Conservation (phyloP, 1,140 invertebrate species). For the Gonioctena quinquepunctata region DNA sequence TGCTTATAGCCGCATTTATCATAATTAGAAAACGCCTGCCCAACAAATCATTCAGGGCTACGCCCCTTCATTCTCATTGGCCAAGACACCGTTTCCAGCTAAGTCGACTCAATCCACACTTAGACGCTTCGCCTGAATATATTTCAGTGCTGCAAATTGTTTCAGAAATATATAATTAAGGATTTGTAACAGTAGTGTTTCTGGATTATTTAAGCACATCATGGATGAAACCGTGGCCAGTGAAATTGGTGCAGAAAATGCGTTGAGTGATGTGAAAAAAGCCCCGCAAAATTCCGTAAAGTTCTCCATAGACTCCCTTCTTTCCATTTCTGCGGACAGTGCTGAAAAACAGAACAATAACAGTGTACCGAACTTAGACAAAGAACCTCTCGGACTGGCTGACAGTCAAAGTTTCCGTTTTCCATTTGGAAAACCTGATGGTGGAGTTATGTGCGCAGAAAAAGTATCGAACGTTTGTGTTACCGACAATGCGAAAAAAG, state of each 20-base stretch:
- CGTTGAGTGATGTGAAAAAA: neutral
- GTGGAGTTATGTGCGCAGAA: neutral
- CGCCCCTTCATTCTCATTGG: slow-evolving; percentile 21
- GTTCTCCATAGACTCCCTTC: slow-evolving; percentile 34
- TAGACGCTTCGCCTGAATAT: neutral
- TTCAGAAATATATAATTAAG: neutral
- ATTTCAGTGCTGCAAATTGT: neutral
- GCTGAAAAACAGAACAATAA: neutral
- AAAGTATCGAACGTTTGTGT: neutral
- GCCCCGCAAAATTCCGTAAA: slow-evolving; percentile 21
- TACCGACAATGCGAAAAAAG: neutral
- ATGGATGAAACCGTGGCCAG: too few species aligned
- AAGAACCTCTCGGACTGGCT: neutral
- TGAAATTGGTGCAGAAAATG: too few species aligned
- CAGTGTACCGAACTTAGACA: neutral
- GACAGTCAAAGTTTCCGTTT: neutral
- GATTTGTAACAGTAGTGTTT: too few species aligned
- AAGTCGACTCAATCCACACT: neutral
- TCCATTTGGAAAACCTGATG: neutral
- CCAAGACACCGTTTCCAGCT: neutral
- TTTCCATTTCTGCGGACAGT: slow-evolving; percentile 11
- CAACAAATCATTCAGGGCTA: slow-evolving; percentile 4
- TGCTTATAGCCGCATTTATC: slow-evolving; percentile 20
- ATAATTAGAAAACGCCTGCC: slow-evolving; percentile 16
- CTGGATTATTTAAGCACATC: too few species aligned